Evolutionary conservation across 2,113 vertebrate species (phyloP).

Genomic region (Misgurnus mizolepis): DNA sequence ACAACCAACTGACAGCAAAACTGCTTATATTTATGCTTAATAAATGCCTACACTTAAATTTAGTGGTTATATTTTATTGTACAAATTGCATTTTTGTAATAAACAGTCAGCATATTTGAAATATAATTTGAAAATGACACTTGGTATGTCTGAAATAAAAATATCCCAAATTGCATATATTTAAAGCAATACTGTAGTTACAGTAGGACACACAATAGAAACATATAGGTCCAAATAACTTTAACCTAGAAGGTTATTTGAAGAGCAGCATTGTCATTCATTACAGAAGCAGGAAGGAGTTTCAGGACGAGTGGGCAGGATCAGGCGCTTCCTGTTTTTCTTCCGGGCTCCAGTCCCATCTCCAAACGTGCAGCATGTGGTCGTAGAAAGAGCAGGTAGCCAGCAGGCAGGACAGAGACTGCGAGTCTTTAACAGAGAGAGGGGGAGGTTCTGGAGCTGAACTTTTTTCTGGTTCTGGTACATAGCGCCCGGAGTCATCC

Average conservation of each 20-base stretch:
- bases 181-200: background rate
- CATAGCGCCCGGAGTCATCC: slow-evolving; percentile 68
- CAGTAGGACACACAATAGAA: background rate
- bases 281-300: background rate
- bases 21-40: too few relatives aligned
- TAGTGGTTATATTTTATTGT: background rate
- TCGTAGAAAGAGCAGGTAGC: slow-evolving; percentile 95
- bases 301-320: background rate
- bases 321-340: slow-evolving; percentile 6
- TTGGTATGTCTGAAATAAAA: background rate
- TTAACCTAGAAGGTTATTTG: background rate
- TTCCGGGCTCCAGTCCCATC: slow-evolving; percentile 79
- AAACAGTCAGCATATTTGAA: background rate
- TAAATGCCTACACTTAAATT: background rate
- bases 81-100: background rate
- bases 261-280: background rate
- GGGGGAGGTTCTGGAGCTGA: background rate
- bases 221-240: background rate
- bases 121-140: background rate
- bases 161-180: slow-evolving; percentile 12
- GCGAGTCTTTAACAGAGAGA: background rate
- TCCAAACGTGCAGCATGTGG: slow-evolving; percentile 90
- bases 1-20: too few relatives aligned
- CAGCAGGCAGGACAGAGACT: slow-evolving; percentile 70
- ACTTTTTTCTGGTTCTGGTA: slow-evolving; percentile 49